These are phyloP conservation scores for Nannoperca obscura DNA, from an alignment of 2,797 vertebrate species.

Conservation along the genomic window DNA sequence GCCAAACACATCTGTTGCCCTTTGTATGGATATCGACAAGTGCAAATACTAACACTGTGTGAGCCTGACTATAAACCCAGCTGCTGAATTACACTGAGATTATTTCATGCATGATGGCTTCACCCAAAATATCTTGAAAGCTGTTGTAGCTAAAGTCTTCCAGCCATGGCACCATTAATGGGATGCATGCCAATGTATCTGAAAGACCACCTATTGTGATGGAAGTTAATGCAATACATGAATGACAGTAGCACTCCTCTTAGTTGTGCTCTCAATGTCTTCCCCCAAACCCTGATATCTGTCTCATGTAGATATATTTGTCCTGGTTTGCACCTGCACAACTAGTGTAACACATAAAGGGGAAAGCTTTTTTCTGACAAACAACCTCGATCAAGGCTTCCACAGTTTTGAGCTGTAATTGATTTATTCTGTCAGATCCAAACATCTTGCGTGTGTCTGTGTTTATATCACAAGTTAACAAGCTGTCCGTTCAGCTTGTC, in stretches of 20 bases:
- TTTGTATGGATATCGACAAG: neutral
- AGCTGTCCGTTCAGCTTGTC: conserved; percentile 18
- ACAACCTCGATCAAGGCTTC: conserved; percentile 26
- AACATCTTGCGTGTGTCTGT: conserved; percentile 20
- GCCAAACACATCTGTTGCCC: conserved; percentile 10
- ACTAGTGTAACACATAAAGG: conserved; percentile 30
- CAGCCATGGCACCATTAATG: conserved; percentile 11
- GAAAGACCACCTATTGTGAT: neutral
- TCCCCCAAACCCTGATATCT: neutral
- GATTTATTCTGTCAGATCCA: conserved; percentile 28
- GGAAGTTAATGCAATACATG: conserved; percentile 14
- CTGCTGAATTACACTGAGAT: conserved; percentile 23
- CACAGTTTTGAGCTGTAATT: conserved; percentile 2
- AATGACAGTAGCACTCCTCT: neutral
- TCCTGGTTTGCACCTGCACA: conserved; percentile 64
- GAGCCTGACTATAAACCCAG: neutral
- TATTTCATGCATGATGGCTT: conserved; percentile 20
- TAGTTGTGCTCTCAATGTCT: neutral
- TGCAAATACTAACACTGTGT: neutral
- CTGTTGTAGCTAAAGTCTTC: conserved; percentile 1
- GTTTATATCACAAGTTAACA: conserved; percentile 43
- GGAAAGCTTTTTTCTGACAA: conserved; percentile 3
- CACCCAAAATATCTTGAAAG: conserved; percentile 23
- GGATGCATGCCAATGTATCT: neutral
- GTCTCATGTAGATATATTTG: neutral